Evolutionary conservation across 2,113 vertebrate species (phyloP).

Genomic region (Acanthisitta chloris): DNA sequence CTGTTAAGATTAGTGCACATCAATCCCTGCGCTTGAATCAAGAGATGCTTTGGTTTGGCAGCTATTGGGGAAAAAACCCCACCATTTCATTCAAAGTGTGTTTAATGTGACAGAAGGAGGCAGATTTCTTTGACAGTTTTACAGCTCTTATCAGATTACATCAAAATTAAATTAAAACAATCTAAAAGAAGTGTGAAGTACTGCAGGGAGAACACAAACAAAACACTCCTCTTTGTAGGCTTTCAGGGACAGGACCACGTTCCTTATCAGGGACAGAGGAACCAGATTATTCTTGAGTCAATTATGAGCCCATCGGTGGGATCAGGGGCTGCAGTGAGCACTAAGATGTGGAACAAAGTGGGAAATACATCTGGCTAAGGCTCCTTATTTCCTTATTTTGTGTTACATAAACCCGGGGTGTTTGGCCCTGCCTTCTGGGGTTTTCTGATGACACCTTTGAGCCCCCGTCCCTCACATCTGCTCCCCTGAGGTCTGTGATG

Average conservation of each 20-base stretch:
- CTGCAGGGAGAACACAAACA: conserved; percentile 1
- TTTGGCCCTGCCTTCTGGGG: not conserved
- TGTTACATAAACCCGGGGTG: not conserved
- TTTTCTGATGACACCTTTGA: not conserved
- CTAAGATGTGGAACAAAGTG: fast-evolving
- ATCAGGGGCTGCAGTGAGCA: not conserved
- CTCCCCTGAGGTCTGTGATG: fast-evolving
- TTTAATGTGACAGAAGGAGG: not conserved
- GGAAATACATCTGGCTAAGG: not conserved
- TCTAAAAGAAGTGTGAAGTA: conserved; percentile 28
- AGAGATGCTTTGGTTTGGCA: not conserved
- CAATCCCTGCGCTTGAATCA: not conserved
- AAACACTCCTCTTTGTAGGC: conserved; percentile 4
- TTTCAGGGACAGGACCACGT: not conserved
- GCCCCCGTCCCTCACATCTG: not conserved
- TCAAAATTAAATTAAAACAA: conserved; percentile 53
- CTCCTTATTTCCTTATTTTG: not conserved
- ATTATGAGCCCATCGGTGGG: not conserved
- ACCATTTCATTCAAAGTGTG: not conserved
- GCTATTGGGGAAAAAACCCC: not conserved
- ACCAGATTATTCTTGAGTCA: conserved; percentile 1
- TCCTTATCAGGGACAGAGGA: not conserved
- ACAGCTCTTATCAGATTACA: conserved; percentile 34
- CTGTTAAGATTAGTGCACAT: not conserved
- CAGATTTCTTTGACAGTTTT: conserved; percentile 18